Base-by-base conservation (phyloP, 2,888 invertebrate species). In the Matsumyia berberina region DNA sequence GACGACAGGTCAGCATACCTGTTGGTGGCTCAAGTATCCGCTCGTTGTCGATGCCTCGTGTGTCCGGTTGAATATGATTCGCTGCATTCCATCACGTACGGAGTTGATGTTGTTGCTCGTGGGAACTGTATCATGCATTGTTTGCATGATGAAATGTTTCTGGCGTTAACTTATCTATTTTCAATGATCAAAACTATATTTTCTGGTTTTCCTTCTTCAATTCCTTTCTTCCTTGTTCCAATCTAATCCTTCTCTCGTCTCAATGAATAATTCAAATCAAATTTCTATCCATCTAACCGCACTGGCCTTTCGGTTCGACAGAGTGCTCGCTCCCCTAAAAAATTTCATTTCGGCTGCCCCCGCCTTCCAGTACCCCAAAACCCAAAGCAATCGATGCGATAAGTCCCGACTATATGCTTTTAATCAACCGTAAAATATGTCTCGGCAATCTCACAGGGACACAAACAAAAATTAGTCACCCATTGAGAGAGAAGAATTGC, bases 351-450 rank as follows among this genome's bases (percentile, higher is more conserved):
- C 35, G 11, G 29, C 6, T n/a, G 2, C 29, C 1, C 19, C 6
- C 5, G 2, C 29, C 1, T 46, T 19, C 44, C 9, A 44, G 9
- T 19, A 9, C 35, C 11, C 39, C 24, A 24, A n/a, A 31, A 31
- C 15, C 15, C 12, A 51, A 53, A 42, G 0, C 31, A 6, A 44
- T 11, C 31, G 29, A 60, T 12, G 60, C 60, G 60, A 19, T 44
- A 60, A 44, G 42, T 60, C 9, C 44, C 44, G 31, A 42, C 60
- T 15, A 44, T 60, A 5, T 24, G 24, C 57, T 46, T 46, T 35
- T 57, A 70, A 70, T 70, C 57, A 70, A 57, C 57, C 69, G 33
- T 57, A 35, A 70, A 70, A 70, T 70, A 46, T 57, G 46, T 70
- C 44, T 46, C 33, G 35, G 31, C 42, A 55, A 44, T 57, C 33